A percentile compares a stretch with the other conserved stretches of the same genome.
These are phyloP conservation scores for Pteria penguin DNA, from an alignment of 2,888 invertebrate genomes.

Conservation along the genomic window DNA sequence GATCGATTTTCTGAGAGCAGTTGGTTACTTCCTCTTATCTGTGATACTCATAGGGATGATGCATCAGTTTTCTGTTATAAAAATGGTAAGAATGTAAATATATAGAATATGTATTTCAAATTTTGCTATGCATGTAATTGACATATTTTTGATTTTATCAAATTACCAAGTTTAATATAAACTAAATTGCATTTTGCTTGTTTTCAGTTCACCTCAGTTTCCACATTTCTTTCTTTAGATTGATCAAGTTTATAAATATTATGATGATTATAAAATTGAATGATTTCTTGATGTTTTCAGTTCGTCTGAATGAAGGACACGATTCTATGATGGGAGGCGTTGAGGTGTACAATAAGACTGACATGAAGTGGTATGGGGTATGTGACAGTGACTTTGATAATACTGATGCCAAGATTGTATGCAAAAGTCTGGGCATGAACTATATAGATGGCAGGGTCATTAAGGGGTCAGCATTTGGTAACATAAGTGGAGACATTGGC, in stretches of 20 bases:
- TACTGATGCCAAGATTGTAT: slow-evolving; percentile 54
- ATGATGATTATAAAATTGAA: too few relatives aligned
- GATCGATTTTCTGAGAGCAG: slow-evolving; percentile 51
- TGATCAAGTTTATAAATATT: too few relatives aligned
- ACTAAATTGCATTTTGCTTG: too few relatives aligned
- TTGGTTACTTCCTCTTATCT: slow-evolving; percentile 57
- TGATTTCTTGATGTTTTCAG: slow-evolving; percentile 46
- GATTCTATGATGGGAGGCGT: slow-evolving; percentile 60
- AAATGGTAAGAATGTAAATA: slow-evolving; percentile 50
- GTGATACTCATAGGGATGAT: slow-evolving; percentile 64
- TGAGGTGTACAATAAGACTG: slow-evolving; percentile 53
- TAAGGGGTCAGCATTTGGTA: slow-evolving; percentile 66
- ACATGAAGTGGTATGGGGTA: slow-evolving; percentile 62
- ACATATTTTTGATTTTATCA: too few relatives aligned
- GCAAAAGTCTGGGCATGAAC: slow-evolving; percentile 53
- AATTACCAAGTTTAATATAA: too few relatives aligned
- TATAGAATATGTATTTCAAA: too few relatives aligned
- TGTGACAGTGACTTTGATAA: slow-evolving; percentile 60
- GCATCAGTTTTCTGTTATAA: slow-evolving; percentile 68
- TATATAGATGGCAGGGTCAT: slow-evolving; percentile 60
- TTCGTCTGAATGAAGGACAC: slow-evolving; percentile 58
- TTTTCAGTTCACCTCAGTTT: too few relatives aligned
- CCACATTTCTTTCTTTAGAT: too few relatives aligned
- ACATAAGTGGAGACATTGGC: slow-evolving; percentile 48
- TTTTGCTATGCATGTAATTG: too few relatives aligned